Conservation (phyloP, 2,888 invertebrate species). For the Noctua comes region DNA sequence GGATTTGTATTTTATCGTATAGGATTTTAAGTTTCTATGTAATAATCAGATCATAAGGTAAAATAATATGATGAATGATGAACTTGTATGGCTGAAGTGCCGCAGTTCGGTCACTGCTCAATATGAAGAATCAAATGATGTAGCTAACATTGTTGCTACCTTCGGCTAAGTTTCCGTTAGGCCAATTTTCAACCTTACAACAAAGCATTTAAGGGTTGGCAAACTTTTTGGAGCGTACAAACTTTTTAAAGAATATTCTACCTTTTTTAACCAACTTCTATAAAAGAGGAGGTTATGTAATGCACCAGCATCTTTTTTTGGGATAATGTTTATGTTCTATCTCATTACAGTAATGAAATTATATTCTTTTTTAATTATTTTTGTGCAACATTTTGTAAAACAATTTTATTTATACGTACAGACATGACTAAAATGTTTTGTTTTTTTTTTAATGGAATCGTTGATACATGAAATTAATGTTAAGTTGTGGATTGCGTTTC, state of each 20-base stretch:
- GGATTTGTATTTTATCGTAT: slow-evolving; percentile 42
- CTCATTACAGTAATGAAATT: slow-evolving; percentile 7
- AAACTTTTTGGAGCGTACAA: neutral
- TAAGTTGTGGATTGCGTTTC: slow-evolving; percentile 82
- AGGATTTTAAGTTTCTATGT: slow-evolving; percentile 34
- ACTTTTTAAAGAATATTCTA: neutral
- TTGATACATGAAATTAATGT: slow-evolving; percentile 77
- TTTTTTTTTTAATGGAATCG: slow-evolving; percentile 45
- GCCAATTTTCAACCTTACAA: neutral
- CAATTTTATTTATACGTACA: slow-evolving; percentile 28
- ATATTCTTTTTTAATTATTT: neutral
- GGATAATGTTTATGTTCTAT: neutral
- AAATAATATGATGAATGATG: slow-evolving; percentile 4
- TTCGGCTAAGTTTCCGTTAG: neutral
- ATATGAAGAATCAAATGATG: slow-evolving; percentile 23
- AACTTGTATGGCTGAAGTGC: slow-evolving; percentile 29
- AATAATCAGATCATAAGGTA: slow-evolving; percentile 11
- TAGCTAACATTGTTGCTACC: slow-evolving; percentile 12
- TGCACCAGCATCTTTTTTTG: too few relatives aligned
- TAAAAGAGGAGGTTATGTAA: too few relatives aligned
- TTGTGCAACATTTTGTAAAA: slow-evolving; percentile 15
- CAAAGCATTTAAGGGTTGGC: neutral
- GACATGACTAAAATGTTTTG: slow-evolving; percentile 12
- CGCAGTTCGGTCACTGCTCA: slow-evolving; percentile 35
- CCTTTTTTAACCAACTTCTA: neutral